Evolutionary conservation across 2,797 vertebrate species (phyloP), one percentile per base, ranked within the genome.

Genomic region (Sebastes melanostomus): DNA sequence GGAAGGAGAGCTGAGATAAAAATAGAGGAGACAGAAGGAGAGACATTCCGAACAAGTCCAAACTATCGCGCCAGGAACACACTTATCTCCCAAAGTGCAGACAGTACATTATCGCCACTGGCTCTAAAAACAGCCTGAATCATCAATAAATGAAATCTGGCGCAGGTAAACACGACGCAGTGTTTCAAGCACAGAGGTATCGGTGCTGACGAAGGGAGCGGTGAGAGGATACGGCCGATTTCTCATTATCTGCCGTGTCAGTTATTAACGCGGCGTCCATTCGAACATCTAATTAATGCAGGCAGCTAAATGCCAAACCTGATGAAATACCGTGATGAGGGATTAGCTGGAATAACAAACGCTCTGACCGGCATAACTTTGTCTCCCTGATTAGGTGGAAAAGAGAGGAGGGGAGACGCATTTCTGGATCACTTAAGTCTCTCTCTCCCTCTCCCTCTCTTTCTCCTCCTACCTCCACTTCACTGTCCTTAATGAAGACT

Each of bases 271-370:
- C 66, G 0, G 72, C 60, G 82, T 86, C 86, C 91, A 66, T 88
- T 85, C 29, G n/a, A 84, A 87, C 71, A 79, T 79, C 89, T 94
- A 94, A 94, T 94, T 94, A 94, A 95, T 88, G 90, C 90, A 74
- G 91, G 92, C 91, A 89, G 91, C 81, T 85, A 94, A 95, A 94
- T 94, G 92, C 89, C 93, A 94, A 89, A 88, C 88, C 91, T 91
- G 93, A 94, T 93, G 92, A 93, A 91, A 91, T 75, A 73, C 67
- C 10, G 29, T 76, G 89, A 91, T 91, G 91, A 85, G 89, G 93
- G 93, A 94, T 94, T 93, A 93, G 88, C 86, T 55, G 79, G 79
- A 93, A 94, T 93, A 93, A 93, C 90, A 93, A 90, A 87, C 74
- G 66, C 75, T 91, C 84, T 63, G 83, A 88, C 91, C 79, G 38